These are phyloP conservation scores for Dreissena rostriformis DNA, from an alignment of 1,140 invertebrate species.

Conservation along the genomic window DNA sequence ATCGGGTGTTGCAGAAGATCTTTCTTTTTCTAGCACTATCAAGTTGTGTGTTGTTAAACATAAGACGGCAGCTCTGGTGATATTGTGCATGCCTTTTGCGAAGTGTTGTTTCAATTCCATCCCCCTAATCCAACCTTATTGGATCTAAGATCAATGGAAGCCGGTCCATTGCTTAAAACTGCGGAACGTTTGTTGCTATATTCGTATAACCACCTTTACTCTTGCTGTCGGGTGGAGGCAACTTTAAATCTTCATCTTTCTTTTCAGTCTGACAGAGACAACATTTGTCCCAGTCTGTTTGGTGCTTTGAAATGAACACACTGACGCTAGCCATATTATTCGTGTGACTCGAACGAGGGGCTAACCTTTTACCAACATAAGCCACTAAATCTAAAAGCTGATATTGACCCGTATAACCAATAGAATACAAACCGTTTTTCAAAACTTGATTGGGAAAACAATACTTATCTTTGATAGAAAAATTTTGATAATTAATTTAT, in stretches of 20 bases:
- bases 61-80: slow-evolving; percentile 13
- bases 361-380: too few relatives aligned
- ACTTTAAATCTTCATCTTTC: slow-evolving; percentile 38
- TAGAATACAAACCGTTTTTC: too few relatives aligned
- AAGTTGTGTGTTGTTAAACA: slow-evolving; percentile 38
- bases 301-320: not conserved
- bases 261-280: slow-evolving; percentile 43
- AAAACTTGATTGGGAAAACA: too few relatives aligned
- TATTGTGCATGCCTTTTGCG: slow-evolving; percentile 23
- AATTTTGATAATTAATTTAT: too few relatives aligned
- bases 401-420: too few relatives aligned
- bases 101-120: slow-evolving; percentile 45
- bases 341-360: too few relatives aligned
- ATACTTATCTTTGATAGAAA: too few relatives aligned
- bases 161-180: slow-evolving; percentile 28
- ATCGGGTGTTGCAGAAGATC: not conserved
- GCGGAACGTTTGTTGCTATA: slow-evolving; percentile 36
- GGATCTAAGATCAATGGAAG: slow-evolving; percentile 36
- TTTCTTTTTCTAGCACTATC: not conserved
- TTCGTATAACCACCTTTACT: slow-evolving; percentile 13
- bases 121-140: slow-evolving; percentile 40
- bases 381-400: too few relatives aligned
- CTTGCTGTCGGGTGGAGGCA: not conserved
- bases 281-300: slow-evolving; percentile 42
- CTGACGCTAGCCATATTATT: not conserved